Evolutionary conservation across 2,888 invertebrate genomes (phyloP), one percentile per base, ranked within the genome.

Genomic region (Ischnura elegans): DNA sequence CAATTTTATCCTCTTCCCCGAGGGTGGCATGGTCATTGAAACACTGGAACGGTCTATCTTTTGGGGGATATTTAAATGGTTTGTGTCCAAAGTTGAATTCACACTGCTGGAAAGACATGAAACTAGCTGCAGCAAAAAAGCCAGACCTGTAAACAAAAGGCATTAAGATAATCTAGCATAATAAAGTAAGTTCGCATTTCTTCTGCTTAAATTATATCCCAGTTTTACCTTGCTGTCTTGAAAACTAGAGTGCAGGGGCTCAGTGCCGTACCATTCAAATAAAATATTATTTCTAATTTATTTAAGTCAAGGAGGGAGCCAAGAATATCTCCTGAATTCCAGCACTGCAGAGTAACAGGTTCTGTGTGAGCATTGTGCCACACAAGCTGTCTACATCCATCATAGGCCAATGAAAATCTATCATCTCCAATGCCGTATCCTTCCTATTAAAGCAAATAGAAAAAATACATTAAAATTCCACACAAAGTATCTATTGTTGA

Each of bases 371-470:
- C 99, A 95, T 98, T 98, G 96, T 98, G 97, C 99, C 99, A 99
- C 94, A 99, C 97, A 94, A 99, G 96, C 95, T 97, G 97, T 85
- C 99, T 97, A 95, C 99, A 99, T 0, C 99, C 99, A 96, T 99
- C 99, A 96, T 98, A 99, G 0, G 99, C 98, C 94, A 99, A 96
- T 0, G 99, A 99, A 96, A 97, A 98, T 94, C 97, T 97, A 95
- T 99, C 99, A 95, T 99, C 99, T 10, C 99, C 99, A 94, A 99
- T 98, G n/a, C 99, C 99, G 96, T 98, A 99, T 0, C 99, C 99
- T 95, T 99, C 99, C 98, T 98, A 95, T 55, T 13, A 21, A 76
- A 76, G 36, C 36, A 36, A 76, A 76, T 36, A 36, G 25, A 90
- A 94, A 51, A 2, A 51, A 51, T 51, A 5, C 2, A n/a, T n/a